phyloP scores from a whole-genome alignment of 2,113 vertebrate species.

The Brienomyrus longianalis region DNA sequence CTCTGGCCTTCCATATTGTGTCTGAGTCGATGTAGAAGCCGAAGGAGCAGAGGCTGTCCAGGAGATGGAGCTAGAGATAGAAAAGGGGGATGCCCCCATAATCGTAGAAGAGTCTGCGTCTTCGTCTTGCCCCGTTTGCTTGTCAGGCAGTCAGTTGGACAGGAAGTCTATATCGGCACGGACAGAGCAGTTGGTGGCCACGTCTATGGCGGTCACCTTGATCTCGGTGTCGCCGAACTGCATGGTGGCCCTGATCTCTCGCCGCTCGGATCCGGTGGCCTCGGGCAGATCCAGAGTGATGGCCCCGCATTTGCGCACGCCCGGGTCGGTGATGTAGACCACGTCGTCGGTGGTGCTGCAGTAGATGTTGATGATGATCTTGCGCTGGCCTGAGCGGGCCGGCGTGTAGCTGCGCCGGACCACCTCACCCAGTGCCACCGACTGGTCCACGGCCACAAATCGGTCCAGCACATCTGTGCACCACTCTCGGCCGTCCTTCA shows the following conservation, averaged over 20 bases:
- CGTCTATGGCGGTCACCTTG: constrained; percentile 82
- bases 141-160: constrained; percentile 65
- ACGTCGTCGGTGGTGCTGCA: constrained; percentile 74
- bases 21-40: background rate
- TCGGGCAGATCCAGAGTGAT: constrained; percentile 80
- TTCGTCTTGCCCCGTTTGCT: background rate
- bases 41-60: background rate
- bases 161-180: constrained; percentile 88
- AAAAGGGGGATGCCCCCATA: background rate
- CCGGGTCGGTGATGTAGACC: constrained; percentile 83
- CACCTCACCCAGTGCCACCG: constrained; percentile 84
- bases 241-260: constrained; percentile 88
- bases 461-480: constrained; percentile 93
- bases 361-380: constrained; percentile 95
- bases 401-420: constrained; percentile 89
- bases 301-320: constrained; percentile 83
- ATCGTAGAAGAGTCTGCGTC: background rate
- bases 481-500: constrained; percentile 89
- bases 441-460: constrained; percentile 86
- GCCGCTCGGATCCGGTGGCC: constrained; percentile 43
- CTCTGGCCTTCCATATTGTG: background rate
- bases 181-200: constrained; percentile 69
- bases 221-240: constrained; percentile 96
- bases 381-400: constrained; percentile 73
- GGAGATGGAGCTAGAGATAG: background rate